Conservation (phyloP, 2,888 invertebrate species). For the Cheilosia soror region DNA sequence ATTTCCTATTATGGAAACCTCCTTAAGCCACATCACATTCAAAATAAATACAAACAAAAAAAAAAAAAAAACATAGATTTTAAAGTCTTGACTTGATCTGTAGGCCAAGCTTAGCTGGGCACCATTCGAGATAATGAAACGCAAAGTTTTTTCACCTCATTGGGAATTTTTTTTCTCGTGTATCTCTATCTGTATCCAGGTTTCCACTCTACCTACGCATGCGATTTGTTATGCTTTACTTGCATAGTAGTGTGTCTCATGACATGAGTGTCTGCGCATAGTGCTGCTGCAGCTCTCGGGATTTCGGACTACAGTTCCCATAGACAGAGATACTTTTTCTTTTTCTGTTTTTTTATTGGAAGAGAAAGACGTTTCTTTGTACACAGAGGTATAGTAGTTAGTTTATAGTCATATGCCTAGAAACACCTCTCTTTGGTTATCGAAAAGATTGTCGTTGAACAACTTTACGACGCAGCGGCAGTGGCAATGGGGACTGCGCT, state of each 20-base stretch:
- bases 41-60: not conserved
- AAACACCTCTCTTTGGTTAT: slow-evolving; percentile 47
- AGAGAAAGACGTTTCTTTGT: slow-evolving; percentile 34
- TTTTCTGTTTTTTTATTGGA: slow-evolving; percentile 49
- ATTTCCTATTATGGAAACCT: slow-evolving; percentile 45
- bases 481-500: not conserved
- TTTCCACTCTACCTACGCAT: slow-evolving; percentile 71
- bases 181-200: slow-evolving; percentile 45
- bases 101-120: slow-evolving; percentile 19
- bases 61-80: slow-evolving; percentile 56
- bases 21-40: slow-evolving; percentile 4
- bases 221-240: slow-evolving; percentile 72
- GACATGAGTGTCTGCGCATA: not conserved
- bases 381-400: not conserved
- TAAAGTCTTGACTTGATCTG: slow-evolving; percentile 54
- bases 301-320: not conserved
- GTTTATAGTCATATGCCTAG: not conserved
- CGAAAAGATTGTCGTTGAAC: slow-evolving; percentile 51
- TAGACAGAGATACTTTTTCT: slow-evolving; percentile 45
- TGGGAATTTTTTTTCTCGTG: slow-evolving; percentile 25
- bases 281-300: not conserved
- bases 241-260: slow-evolving; percentile 35
- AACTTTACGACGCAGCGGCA: slow-evolving; percentile 43
- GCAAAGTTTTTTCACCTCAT: slow-evolving; percentile 67
- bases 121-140: slow-evolving; percentile 67